These are phyloP conservation scores for Monarcha castaneiventris DNA, from an alignment of 2,113 vertebrate species.

Conservation along the genomic window DNA sequence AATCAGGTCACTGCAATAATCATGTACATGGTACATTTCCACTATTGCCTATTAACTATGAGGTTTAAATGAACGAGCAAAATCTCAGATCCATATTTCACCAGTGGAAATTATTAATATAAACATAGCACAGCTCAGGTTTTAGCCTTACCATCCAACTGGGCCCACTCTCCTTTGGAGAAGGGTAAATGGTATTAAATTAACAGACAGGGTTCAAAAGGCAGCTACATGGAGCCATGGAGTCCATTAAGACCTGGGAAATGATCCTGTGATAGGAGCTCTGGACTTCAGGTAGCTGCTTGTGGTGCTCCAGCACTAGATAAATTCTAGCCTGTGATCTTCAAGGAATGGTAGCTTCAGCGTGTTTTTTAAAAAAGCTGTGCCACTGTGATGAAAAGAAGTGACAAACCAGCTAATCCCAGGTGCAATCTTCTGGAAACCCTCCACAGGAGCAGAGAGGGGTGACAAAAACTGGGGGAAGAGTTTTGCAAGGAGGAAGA, in stretches of 20 bases:
- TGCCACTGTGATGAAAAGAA: background rate
- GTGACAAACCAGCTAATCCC: background rate
- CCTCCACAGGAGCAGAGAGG: background rate
- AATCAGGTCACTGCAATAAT: constrained; percentile 34
- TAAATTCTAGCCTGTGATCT: background rate
- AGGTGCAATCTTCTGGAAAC: background rate
- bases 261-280: background rate
- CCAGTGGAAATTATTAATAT: constrained; percentile 57
- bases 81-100: constrained; percentile 55
- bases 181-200: background rate
- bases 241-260: background rate
- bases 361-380: background rate
- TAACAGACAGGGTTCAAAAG: background rate
- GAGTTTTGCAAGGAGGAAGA: background rate
- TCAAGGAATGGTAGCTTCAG: background rate
- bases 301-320: background rate
- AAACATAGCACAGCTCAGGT: constrained; percentile 9
- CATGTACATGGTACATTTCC: constrained; percentile 13
- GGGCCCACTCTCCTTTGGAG: background rate
- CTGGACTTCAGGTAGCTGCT: background rate
- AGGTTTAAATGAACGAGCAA: constrained; percentile 34
- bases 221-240: background rate
- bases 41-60: constrained; percentile 48
- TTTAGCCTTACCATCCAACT: constrained; percentile 7
- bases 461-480: background rate